These are phyloP conservation scores for Enchytraeus crypticus DNA, from an alignment of 2,888 invertebrate genomes.

Conservation along the genomic window DNA sequence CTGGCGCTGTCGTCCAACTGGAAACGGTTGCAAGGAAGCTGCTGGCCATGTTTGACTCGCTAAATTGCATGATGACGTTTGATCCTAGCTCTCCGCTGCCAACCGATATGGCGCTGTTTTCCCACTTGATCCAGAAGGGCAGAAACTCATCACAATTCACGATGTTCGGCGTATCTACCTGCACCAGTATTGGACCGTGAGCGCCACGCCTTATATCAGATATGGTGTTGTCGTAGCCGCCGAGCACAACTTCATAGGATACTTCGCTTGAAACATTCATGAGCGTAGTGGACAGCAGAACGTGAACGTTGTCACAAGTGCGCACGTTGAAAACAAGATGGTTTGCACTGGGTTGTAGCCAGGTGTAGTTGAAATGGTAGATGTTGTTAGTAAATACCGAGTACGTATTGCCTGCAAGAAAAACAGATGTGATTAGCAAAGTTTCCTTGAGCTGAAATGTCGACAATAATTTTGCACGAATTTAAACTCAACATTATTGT, in stretches of 20 bases:
- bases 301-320: constrained; percentile 1
- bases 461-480: too few species aligned
- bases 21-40: background rate
- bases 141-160: constrained; percentile 1
- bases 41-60: background rate
- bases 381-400: constrained; percentile 2
- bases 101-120: background rate
- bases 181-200: background rate
- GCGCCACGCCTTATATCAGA: background rate
- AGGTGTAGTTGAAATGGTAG: constrained; percentile 1
- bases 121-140: constrained; percentile 8
- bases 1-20: background rate
- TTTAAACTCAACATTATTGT: too few species aligned
- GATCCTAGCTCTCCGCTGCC: background rate
- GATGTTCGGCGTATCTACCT: constrained; percentile 6
- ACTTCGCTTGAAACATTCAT: background rate
- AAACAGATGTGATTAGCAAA: too few species aligned
- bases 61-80: background rate
- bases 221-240: background rate
- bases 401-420: constrained; percentile 9
- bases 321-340: background rate
- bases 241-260: constrained; percentile 4
- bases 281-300: background rate
- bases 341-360: background rate
- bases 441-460: too few species aligned